Conservation (phyloP, 2,113 vertebrate species). For the Pipra filicauda region DNA sequence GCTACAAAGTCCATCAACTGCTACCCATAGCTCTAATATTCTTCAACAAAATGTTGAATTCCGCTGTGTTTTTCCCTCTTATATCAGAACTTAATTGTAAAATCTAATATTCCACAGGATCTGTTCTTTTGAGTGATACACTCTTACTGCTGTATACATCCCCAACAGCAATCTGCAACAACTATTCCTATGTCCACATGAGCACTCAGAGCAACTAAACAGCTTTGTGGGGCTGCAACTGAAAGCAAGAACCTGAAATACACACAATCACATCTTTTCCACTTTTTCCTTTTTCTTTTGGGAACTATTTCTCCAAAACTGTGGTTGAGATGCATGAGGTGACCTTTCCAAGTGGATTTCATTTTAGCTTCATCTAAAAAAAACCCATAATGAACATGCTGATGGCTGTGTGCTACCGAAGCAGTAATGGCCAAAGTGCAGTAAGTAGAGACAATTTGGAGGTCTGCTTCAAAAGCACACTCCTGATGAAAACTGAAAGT, state of each 20-base stretch:
- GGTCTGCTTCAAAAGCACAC: neutral
- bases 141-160: neutral
- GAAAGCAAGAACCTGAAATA: neutral
- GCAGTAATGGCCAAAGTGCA: neutral
- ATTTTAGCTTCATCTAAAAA: neutral
- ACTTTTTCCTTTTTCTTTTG: neutral
- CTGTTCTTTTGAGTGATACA: neutral
- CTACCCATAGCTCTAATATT: neutral
- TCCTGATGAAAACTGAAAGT: neutral
- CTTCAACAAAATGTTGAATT: neutral
- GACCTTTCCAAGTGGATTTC: neutral
- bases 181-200: accelerated
- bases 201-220: neutral
- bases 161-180: neutral
- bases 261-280: accelerated
- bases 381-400: neutral
- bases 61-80: accelerated
- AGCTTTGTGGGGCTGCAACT: neutral
- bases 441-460: neutral
- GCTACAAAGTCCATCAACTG: neutral
- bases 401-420: neutral
- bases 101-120: neutral
- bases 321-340: neutral
- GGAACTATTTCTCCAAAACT: neutral
- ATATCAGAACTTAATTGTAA: neutral